phyloP scores from a whole-genome alignment of 2,113 vertebrate species.

The Gymnocephalus cernua region DNA sequence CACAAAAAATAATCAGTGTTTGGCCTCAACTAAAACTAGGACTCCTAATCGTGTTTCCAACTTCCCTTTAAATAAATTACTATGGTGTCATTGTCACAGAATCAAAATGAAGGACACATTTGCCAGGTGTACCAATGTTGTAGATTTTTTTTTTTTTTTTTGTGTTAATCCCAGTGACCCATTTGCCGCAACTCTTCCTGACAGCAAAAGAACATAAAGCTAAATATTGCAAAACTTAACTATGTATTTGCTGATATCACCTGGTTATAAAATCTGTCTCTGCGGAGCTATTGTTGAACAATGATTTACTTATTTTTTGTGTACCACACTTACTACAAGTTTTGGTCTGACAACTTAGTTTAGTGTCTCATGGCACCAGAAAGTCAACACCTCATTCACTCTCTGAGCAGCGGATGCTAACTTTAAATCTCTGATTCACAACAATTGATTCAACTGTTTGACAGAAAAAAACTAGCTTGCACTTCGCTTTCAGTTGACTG shows the following conservation, averaged over 20 bases:
- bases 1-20: no score
- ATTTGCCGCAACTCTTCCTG: background rate
- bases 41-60: no score
- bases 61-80: no score
- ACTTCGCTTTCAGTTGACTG: constrained; percentile 8
- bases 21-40: no score
- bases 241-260: background rate
- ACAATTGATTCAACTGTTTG: background rate
- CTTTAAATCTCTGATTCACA: background rate
- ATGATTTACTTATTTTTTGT: no score
- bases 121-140: background rate
- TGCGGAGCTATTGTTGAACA: background rate
- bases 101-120: background rate
- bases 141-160: background rate
- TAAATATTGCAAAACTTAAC: background rate
- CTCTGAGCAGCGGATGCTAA: background rate
- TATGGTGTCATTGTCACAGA: background rate
- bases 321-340: background rate
- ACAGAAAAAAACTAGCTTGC: background rate
- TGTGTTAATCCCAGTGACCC: background rate
- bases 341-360: background rate
- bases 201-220: background rate
- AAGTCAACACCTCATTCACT: background rate
- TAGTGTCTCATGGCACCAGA: background rate
- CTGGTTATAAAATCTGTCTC: background rate